A percentile compares a stretch with the other conserved stretches of the same genome.
Conservation (phyloP, 2,797 vertebrate genomes). For the Pyrocephalus nanus region DNA sequence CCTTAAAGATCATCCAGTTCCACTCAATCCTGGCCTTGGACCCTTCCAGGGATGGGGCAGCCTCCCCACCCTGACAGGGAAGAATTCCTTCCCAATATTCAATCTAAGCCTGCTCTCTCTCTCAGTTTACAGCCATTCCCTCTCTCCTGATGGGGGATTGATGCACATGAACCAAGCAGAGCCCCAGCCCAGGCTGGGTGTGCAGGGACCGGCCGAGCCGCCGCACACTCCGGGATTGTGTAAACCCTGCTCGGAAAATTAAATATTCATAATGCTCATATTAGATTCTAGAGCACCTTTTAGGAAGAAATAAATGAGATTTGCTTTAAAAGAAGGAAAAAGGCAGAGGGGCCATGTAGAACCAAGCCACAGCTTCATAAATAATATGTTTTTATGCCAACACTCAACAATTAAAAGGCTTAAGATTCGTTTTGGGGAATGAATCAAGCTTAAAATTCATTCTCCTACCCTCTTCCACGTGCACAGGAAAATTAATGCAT, state of each 20-base stretch:
- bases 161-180: neutral
- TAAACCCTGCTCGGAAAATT: conserved; percentile 71
- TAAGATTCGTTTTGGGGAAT: conserved; percentile 33
- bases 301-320: conserved; percentile 79
- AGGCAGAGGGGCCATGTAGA: conserved; percentile 23
- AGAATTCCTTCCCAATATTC: neutral
- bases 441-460: conserved; percentile 10
- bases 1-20: neutral
- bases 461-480: neutral
- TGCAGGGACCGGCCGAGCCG: neutral
- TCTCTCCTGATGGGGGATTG: neutral
- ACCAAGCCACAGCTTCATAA: conserved; percentile 56
- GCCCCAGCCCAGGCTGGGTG: neutral
- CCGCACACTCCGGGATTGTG: neutral
- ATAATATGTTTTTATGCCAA: conserved; percentile 64
- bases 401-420: conserved; percentile 53
- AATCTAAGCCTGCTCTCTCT: neutral
- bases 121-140: neutral
- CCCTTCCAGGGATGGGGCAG: neutral
- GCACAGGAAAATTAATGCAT: neutral
- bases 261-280: conserved; percentile 81
- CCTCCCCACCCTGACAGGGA: neutral
- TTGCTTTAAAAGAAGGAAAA: conserved; percentile 63
- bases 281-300: conserved; percentile 77
- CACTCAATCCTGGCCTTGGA: neutral